Base-by-base conservation (phyloP, 92 coral and sea anemone species). In the Siderastrea siderea region DNA sequence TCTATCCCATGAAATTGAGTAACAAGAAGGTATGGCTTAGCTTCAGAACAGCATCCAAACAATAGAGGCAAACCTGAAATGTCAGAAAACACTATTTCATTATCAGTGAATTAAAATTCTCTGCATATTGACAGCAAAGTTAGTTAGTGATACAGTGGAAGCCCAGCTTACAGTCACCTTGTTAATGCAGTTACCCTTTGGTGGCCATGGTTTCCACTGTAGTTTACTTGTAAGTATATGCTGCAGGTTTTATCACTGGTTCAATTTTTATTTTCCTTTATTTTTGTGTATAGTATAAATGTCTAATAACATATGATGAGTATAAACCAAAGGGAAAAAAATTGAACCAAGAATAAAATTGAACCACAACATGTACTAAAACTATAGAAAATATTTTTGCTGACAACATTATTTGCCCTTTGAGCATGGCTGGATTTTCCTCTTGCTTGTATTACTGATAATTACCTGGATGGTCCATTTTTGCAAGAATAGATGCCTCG, bases 1-100 rank as follows among this genome's bases (percentile, higher is more conserved):
- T 82, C 82, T 3, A 91, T 60, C 7, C 94, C 86, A 87, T 91
- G 68, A 60, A 80, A 91, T 19, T 91, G 88, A 61, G 89, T 91
- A 19, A 91, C 82, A 45, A 91, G 75, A 46, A 91, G 70, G 62
- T 53, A 91, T 16, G 91, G 94, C 19, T 67, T 74, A 3, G 80
- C 49, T 0, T 65, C 86, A 61, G 70, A 75, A 57, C 91, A 87
- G 38, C 43, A 54, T 79, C 91, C 91, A 91, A 87, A 91, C 73
- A 91, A 70, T 17, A 75, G 74, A 58, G 91, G 94, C 52, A 91
- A 87, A 48, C 85, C 89, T 89, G 78, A 4, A 74, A 72, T n/a
- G 14, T 7, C 5, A 84, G 63, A 75, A 75, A 50, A 10, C 59
- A 74, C 10, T 7, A 47, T 15, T 49, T 48, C 8, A 74, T 15